Evolutionary conservation across 1,140 invertebrate genomes (phyloP).

Genomic region (Coenobita brevimanus): DNA sequence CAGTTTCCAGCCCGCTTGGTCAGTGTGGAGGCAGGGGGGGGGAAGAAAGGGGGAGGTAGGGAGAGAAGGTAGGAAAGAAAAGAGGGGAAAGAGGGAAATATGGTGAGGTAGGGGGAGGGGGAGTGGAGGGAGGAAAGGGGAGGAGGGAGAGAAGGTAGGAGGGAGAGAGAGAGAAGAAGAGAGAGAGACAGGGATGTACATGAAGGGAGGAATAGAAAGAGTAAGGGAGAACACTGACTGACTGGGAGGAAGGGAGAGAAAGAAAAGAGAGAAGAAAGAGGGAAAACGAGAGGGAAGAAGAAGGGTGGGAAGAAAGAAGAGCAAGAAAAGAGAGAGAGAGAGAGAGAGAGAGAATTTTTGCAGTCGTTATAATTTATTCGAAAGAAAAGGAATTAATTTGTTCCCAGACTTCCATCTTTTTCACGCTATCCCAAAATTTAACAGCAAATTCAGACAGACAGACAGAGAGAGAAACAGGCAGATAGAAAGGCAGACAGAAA

Average conservation of each 20-base stretch:
- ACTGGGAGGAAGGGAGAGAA: background rate
- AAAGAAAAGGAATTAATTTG: background rate
- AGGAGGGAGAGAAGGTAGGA: background rate
- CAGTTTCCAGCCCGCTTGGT: constrained; percentile 24
- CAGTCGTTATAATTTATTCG: background rate
- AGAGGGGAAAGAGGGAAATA: background rate
- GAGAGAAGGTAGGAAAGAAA: background rate
- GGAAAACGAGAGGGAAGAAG: background rate
- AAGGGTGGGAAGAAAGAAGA: background rate
- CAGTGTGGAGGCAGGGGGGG: background rate
- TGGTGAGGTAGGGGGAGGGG: background rate
- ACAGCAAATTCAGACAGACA: too few species aligned
- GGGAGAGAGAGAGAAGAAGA: background rate
- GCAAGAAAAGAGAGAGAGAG: background rate
- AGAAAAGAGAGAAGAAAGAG: background rate
- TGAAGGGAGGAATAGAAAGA: too few species aligned
- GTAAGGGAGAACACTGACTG: background rate
- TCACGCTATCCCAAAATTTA: too few species aligned
- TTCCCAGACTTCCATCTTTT: too few species aligned
- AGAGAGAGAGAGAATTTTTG: background rate
- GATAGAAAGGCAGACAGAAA: too few species aligned
- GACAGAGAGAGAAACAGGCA: too few species aligned
- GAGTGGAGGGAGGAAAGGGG: background rate
- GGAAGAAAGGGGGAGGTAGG: background rate
- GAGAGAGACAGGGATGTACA: too few species aligned